These are phyloP conservation scores for Alaudala cheleensis DNA, from an alignment of 2,113 vertebrate genomes.

Conservation along the genomic window DNA sequence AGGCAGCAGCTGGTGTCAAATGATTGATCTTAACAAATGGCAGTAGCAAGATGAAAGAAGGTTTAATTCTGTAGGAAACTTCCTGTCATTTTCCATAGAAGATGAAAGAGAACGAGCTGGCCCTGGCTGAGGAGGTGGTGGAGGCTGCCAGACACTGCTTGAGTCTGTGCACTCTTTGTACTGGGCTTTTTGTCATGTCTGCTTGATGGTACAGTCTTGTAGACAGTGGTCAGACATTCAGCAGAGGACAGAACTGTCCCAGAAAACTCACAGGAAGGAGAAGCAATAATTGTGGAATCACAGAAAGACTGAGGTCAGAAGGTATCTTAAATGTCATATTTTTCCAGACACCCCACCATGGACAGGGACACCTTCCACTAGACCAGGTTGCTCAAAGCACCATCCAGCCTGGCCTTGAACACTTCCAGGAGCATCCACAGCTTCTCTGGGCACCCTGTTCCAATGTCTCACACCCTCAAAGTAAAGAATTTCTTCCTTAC, in stretches of 20 bases:
- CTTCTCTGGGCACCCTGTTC: neutral
- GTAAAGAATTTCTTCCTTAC: neutral
- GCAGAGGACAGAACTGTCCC: neutral
- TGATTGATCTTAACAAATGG: conserved; percentile 17
- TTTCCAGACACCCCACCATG: neutral
- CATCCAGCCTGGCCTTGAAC: neutral
- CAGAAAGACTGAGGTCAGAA: neutral
- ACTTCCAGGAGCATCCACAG: neutral
- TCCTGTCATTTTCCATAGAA: neutral
- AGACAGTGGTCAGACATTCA: neutral
- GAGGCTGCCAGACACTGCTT: neutral
- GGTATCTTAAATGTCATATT: neutral
- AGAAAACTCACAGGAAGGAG: neutral
- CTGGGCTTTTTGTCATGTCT: neutral
- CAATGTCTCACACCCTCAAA: neutral
- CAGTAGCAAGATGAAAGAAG: conserved; percentile 14
- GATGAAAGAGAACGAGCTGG: neutral
- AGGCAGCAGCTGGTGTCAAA: conserved; percentile 24
- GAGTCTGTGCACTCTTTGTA: neutral
- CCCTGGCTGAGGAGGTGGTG: neutral
- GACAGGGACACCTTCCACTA: neutral
- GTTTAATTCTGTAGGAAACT: neutral
- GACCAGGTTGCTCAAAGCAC: neutral
- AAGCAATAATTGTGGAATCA: neutral
- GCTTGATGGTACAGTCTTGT: neutral